Conservation (phyloP, 2,888 invertebrate species). For the Fabriciana adippe region DNA sequence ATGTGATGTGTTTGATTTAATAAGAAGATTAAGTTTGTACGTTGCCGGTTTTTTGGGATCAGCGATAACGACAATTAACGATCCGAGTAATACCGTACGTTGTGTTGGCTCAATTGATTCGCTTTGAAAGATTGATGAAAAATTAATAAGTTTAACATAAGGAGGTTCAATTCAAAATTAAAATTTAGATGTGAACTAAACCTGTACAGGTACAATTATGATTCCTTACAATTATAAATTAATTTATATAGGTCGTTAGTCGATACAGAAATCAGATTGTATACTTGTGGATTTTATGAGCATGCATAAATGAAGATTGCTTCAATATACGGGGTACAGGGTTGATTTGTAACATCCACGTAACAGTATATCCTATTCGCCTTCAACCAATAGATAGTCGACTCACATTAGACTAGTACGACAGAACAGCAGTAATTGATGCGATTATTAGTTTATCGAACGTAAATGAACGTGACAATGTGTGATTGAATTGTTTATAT, state of each 20-base stretch:
- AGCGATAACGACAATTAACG: constrained; percentile 64
- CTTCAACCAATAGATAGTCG: constrained; percentile 35
- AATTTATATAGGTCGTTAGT: no score
- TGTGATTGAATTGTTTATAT: neutral
- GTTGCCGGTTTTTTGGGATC: constrained; percentile 61
- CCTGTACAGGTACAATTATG: no score
- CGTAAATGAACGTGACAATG: constrained; percentile 8
- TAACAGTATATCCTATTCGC: constrained; percentile 30
- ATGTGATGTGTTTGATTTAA: constrained; percentile 84
- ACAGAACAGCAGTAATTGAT: constrained; percentile 14
- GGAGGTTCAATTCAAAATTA: no score
- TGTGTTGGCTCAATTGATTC: constrained; percentile 22
- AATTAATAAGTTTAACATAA: neutral
- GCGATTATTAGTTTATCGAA: constrained; percentile 18
- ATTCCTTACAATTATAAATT: no score
- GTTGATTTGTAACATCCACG: constrained; percentile 41
- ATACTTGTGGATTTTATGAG: constrained; percentile 10
- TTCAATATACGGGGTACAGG: constrained; percentile 39
- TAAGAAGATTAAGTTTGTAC: constrained; percentile 80
- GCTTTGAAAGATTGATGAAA: neutral
- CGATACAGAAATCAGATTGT: neutral
- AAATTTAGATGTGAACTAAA: no score
- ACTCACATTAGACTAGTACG: constrained; percentile 2
- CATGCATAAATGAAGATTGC: constrained; percentile 31
- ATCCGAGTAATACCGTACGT: constrained; percentile 39